Base-by-base conservation (phyloP, 1,140 invertebrate genomes). In the Polyergus mexicanus region DNA sequence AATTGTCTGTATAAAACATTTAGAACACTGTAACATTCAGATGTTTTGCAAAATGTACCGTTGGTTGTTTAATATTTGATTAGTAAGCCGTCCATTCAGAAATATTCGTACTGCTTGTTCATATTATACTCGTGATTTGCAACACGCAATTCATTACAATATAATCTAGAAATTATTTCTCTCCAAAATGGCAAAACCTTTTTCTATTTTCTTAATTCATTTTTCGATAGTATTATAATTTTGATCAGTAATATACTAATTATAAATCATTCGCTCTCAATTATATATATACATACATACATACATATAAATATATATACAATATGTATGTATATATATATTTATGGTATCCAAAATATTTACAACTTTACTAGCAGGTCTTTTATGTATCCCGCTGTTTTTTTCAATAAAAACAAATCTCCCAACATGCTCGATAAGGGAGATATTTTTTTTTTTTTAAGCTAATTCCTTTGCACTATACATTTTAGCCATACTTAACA, bases 311-410 rank as follows among this genome's bases (percentile, higher is more conserved):
- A 62, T 71, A 44, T 75, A 72, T 86, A 41, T 92, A 63, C 84
- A 62, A 62, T 89, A 88, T 86, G 22, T 65, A 38, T 62, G 28
- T 72, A 60, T 71, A 44, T 75, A 72, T 83, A 58, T 51, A 51
- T 51, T 51, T 51, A 16, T 81, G 72, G 83, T 90, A 91, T 91
- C 86, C 86, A 91, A 91, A 91, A 91, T 91, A 91, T 91, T 84
- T 91, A 91, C 90, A 91, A 85, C 84, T 91, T 91, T 65, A 28
- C 76, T 88, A 65, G 77, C 86, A 84, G 84, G 88, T 44, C 44
- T 81, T 54, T 72, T 77, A 56, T 13, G 32, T 54, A 38, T 60
- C 78, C 78, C 44, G 41, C 68, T 86, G 44, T 84, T 88, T 72
- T 28, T 65, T 68, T 56, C 63, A 72, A 76, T 88, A 88, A 88